These are phyloP conservation scores for Centropus bengalensis DNA, from an alignment of 2,113 vertebrate species.

Conservation along the genomic window DNA sequence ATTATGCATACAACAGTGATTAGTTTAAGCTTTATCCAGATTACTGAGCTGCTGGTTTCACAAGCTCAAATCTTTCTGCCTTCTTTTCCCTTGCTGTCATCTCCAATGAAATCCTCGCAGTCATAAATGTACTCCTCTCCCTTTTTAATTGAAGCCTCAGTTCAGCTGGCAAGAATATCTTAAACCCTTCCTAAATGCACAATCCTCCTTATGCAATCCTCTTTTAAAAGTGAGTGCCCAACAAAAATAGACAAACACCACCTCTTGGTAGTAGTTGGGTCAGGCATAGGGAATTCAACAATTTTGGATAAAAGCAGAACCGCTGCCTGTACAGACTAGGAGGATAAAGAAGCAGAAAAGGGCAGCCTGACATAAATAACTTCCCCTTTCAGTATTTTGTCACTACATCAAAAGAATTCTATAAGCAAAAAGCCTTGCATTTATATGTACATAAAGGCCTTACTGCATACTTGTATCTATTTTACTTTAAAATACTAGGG, in stretches of 20 bases:
- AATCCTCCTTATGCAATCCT: not conserved
- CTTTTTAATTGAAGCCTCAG: conserved; percentile 17
- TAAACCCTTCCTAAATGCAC: not conserved
- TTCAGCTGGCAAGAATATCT: not conserved
- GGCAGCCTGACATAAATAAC: not conserved
- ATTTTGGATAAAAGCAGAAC: not conserved
- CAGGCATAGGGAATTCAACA: not conserved
- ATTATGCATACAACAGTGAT: conserved; percentile 2
- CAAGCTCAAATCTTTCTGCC: conserved; percentile 1
- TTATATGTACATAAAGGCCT: not conserved
- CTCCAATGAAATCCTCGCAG: conserved; percentile 1
- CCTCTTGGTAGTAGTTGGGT: not conserved
- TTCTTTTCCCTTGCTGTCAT: conserved; percentile 14
- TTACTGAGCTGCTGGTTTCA: conserved; percentile 35
- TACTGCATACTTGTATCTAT: not conserved
- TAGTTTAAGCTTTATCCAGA: conserved; percentile 57
- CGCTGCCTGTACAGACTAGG: not conserved
- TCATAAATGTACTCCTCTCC: not conserved
- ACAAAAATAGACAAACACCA: not conserved
- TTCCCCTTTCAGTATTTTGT: not conserved
- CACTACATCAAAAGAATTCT: not conserved
- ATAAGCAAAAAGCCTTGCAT: not conserved
- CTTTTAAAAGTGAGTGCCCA: not conserved
- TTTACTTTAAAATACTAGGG: not conserved
- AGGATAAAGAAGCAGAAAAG: not conserved